Evolutionary conservation across 2,113 vertebrate genomes (phyloP).

Genomic region (Cyprinodon variegatus): DNA sequence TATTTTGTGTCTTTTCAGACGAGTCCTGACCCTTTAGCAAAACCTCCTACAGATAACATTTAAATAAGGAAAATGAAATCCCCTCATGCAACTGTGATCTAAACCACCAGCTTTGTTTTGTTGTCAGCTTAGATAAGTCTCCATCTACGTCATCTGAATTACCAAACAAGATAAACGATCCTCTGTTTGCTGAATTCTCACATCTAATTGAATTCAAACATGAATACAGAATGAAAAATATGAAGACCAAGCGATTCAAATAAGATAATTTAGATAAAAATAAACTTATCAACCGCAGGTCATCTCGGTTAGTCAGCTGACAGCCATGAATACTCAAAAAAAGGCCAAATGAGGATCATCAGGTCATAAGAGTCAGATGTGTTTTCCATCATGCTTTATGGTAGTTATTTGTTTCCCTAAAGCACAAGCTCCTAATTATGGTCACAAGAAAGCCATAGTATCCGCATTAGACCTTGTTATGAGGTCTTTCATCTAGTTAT

Average conservation of each 20-base stretch:
- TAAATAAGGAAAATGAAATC: conserved; percentile 6
- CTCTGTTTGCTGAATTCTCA: conserved; percentile 58
- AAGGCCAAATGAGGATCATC: conserved; percentile 39
- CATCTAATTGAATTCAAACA: conserved; percentile 42
- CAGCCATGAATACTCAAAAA: conserved; percentile 38
- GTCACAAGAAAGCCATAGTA: conserved; percentile 67
- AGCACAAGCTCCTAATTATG: conserved; percentile 72
- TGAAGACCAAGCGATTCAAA: conserved; percentile 5
- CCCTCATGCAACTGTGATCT: conserved; percentile 29
- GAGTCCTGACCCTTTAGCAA: conserved; percentile 10
- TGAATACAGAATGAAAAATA: conserved; percentile 14
- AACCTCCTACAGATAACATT: conserved; percentile 12
- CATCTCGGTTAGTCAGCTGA: conserved; percentile 51
- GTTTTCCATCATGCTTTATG: conserved; percentile 66
- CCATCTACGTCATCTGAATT: conserved; percentile 46
- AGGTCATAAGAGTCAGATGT: conserved; percentile 54
- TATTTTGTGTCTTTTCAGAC: conserved; percentile 23
- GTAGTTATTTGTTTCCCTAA: conserved; percentile 61
- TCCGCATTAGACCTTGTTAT: conserved; percentile 65
- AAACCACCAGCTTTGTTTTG: conserved; percentile 43
- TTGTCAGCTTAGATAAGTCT: conserved; percentile 31
- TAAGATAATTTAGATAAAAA: conserved; percentile 29
- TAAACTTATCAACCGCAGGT: conserved; percentile 45
- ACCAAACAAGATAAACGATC: conserved; percentile 41
- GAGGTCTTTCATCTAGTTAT: conserved; percentile 54